Evolutionary conservation across 2,888 invertebrate genomes (phyloP).

Genomic region (Nemapogon koenigi): DNA sequence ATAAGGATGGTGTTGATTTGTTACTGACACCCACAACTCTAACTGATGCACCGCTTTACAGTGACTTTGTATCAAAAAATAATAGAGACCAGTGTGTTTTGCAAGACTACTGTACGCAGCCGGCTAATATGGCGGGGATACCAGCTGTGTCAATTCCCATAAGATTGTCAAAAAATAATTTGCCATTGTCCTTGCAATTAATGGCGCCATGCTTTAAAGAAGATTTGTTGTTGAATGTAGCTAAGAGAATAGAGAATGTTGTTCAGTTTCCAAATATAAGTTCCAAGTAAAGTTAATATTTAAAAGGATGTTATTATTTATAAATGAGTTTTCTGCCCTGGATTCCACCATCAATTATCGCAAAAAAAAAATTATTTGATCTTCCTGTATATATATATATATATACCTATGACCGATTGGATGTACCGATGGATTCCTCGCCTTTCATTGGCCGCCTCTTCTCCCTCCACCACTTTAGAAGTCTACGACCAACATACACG

Average conservation of each 20-base stretch:
- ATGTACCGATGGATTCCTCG: too few relatives aligned
- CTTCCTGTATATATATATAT: too few relatives aligned
- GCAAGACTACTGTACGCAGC: slow-evolving; percentile 95
- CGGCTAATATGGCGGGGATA: slow-evolving; percentile 96
- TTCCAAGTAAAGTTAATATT: too few relatives aligned
- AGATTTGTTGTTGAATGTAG: slow-evolving; percentile 74
- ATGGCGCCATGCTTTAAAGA: slow-evolving; percentile 85
- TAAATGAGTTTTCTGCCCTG: too few relatives aligned
- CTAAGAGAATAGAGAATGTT: slow-evolving; percentile 79
- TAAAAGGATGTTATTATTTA: too few relatives aligned
- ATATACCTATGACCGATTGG: too few relatives aligned
- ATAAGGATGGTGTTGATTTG: slow-evolving; percentile 78
- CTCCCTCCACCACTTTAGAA: too few relatives aligned
- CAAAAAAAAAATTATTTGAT: too few relatives aligned
- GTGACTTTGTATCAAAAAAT: slow-evolving; percentile 77
- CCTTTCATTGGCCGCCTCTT: too few relatives aligned
- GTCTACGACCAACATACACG: too few relatives aligned
- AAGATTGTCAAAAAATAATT: slow-evolving; percentile 70
- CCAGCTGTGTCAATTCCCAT: slow-evolving; percentile 91
- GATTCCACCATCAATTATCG: too few relatives aligned
- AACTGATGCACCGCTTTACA: slow-evolving; percentile 81
- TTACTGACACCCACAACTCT: slow-evolving; percentile 93
- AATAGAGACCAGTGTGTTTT: slow-evolving; percentile 87
- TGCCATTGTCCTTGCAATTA: slow-evolving; percentile 88
- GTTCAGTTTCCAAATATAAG: slow-evolving; percentile 73